Percentiles rank a stretch among this genome's conserved stretches.
Conservation (phyloP, 2,113 vertebrate species). For the Ceyx cyanopectus region DNA sequence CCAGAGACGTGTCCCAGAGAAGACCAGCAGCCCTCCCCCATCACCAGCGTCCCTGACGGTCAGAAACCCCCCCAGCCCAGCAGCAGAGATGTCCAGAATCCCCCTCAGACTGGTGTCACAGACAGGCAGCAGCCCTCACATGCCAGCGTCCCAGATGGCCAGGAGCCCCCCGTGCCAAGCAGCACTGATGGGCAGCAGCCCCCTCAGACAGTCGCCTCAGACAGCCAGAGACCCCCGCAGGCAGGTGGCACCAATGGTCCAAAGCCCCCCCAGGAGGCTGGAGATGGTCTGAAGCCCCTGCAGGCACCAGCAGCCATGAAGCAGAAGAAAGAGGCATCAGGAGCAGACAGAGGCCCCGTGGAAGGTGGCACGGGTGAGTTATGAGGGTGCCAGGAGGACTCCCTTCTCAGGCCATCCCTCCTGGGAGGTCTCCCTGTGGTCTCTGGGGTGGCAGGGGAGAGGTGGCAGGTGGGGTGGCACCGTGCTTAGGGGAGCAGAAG, state of each 20-base stretch:
- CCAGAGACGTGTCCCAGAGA: fast-evolving
- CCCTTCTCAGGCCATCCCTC: fast-evolving
- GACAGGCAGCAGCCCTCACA: not conserved
- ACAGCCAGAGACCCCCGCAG: not conserved
- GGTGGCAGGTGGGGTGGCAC: not conserved
- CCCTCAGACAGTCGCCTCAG: too few relatives aligned
- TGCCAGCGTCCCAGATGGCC: not conserved
- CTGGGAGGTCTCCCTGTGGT: fast-evolving
- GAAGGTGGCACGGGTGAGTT: constrained; percentile 55
- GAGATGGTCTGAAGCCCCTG: fast-evolving
- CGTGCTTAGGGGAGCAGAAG: not conserved
- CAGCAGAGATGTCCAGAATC: not conserved
- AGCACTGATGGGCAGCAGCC: not conserved
- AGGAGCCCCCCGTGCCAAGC: too few relatives aligned
- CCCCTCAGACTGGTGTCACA: too few relatives aligned
- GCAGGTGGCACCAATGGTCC: not conserved
- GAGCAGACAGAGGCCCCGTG: not conserved
- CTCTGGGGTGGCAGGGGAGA: not conserved
- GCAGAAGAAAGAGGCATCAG: not conserved
- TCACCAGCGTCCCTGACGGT: not conserved
- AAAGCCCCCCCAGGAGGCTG: not conserved
- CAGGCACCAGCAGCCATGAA: not conserved
- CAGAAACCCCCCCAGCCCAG: too few relatives aligned
- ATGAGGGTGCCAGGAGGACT: not conserved
- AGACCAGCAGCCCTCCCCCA: not conserved